Percentiles rank a stretch among this genome's conserved stretches.
Evolutionary conservation across 2,888 invertebrate genomes (phyloP).

Genomic region (Patella pellucida): DNA sequence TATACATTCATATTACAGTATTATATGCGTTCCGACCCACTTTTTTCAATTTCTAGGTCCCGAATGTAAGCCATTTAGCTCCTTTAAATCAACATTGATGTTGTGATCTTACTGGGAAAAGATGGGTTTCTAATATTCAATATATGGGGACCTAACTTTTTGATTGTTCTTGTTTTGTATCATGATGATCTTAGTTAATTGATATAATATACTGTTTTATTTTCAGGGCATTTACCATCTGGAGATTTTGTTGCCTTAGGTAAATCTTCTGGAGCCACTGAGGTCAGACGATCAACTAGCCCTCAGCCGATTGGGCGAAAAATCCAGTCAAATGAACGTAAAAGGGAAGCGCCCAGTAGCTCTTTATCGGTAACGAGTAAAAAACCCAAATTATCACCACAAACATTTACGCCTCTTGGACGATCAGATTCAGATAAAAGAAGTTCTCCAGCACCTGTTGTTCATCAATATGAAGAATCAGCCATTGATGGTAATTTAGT

Average conservation of each 20-base stretch:
- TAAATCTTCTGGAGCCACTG: constrained; percentile 33
- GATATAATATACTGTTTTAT: not conserved
- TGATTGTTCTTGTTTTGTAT: too few species aligned
- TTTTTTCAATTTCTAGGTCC: too few species aligned
- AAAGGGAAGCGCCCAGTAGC: constrained; percentile 76
- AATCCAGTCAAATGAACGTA: constrained; percentile 75
- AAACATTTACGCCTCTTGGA: constrained; percentile 64
- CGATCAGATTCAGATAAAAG: constrained; percentile 49
- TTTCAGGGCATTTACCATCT: constrained; percentile 54
- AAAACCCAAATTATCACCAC: constrained; percentile 66
- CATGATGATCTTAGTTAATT: too few species aligned
- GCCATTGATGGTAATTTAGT: constrained; percentile 78
- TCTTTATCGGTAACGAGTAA: constrained; percentile 58
- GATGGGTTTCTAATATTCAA: too few species aligned
- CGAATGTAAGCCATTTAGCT: too few species aligned
- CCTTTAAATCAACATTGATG: too few species aligned
- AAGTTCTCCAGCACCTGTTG: constrained; percentile 51
- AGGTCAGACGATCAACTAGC: constrained; percentile 35
- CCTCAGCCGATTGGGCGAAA: constrained; percentile 35
- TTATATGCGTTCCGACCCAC: too few species aligned
- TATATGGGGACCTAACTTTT: too few species aligned
- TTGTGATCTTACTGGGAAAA: too few species aligned
- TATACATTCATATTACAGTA: too few species aligned
- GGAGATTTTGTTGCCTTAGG: constrained; percentile 71
- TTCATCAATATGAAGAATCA: constrained; percentile 72